Conservation (phyloP, 2,113 vertebrate genomes). For the Dasyprocta punctata region DNA sequence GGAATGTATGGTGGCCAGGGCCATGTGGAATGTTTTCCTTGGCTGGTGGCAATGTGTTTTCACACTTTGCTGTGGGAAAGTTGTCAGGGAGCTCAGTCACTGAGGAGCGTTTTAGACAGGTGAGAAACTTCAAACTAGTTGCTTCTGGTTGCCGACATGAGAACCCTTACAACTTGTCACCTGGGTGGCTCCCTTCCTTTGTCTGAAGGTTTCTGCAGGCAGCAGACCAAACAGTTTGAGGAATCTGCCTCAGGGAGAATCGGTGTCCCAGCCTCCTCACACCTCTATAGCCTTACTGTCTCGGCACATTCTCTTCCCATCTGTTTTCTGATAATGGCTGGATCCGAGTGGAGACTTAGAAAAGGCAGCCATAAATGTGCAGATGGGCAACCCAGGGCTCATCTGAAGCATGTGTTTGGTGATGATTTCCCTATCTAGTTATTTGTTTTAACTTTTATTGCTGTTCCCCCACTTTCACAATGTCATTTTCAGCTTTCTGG, state of each 20-base stretch:
- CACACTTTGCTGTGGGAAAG: slow-evolving; percentile 43
- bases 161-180: not conserved
- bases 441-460: not conserved
- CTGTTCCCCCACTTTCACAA: not conserved
- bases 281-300: slow-evolving; percentile 13
- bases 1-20: not conserved
- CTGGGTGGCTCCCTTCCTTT: slow-evolving; percentile 39
- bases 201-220: slow-evolving; percentile 33
- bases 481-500: slow-evolving; percentile 27
- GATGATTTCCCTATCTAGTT: not conserved
- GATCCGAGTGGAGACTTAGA: not conserved
- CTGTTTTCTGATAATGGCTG: not conserved
- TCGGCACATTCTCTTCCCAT: not conserved
- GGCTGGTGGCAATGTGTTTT: slow-evolving; percentile 34
- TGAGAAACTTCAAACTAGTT: slow-evolving; percentile 51
- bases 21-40: slow-evolving; percentile 55
- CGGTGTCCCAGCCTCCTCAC: not conserved
- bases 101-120: not conserved
- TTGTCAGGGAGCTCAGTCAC: slow-evolving; percentile 38
- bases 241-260: not conserved
- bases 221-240: not conserved
- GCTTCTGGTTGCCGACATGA: not conserved
- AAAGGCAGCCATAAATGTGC: not conserved
- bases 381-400: not conserved
- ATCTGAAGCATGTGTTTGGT: not conserved